phyloP scores from a whole-genome alignment of 2,888 invertebrate genomes.

The Epsilonema sp. region DNA sequence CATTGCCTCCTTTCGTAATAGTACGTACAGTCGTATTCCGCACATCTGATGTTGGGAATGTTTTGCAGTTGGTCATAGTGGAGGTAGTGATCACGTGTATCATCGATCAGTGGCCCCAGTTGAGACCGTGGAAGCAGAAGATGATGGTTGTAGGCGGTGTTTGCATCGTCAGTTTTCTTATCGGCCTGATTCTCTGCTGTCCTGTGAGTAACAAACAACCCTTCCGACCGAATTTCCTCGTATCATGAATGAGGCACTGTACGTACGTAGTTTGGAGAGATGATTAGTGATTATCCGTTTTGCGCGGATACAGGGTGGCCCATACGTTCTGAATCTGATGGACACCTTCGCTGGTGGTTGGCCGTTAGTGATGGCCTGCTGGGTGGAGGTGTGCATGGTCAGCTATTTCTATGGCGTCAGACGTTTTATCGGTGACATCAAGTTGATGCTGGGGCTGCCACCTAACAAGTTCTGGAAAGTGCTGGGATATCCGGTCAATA shows the following conservation, averaged over 20 bases:
- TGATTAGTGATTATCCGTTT: no score
- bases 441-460: slow-evolving; percentile 2
- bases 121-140: slow-evolving; percentile 8
- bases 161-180: slow-evolving; percentile 6
- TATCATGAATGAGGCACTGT: no score
- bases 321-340: slow-evolving; percentile 33
- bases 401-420: slow-evolving; percentile 34
- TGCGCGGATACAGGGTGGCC: slow-evolving; percentile 20
- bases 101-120: slow-evolving; percentile 31
- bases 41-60: no score
- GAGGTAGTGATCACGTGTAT: slow-evolving; percentile 36
- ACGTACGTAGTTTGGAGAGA: neutral
- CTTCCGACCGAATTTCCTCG: no score
- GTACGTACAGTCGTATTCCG: no score
- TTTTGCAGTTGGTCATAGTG: slow-evolving; percentile 15
- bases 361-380: slow-evolving; percentile 32
- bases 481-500: slow-evolving; percentile 2
- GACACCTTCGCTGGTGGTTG: slow-evolving; percentile 35
- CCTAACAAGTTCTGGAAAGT: neutral
- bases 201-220: slow-evolving; percentile 14
- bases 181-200: slow-evolving; percentile 7
- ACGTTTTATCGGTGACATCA: slow-evolving; percentile 7
- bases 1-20: no score
- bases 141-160: slow-evolving; percentile 1
- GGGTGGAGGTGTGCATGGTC: slow-evolving; percentile 37